These are phyloP conservation scores for Tinea trinotella DNA, from an alignment of 2,888 invertebrate species.

Conservation along the genomic window DNA sequence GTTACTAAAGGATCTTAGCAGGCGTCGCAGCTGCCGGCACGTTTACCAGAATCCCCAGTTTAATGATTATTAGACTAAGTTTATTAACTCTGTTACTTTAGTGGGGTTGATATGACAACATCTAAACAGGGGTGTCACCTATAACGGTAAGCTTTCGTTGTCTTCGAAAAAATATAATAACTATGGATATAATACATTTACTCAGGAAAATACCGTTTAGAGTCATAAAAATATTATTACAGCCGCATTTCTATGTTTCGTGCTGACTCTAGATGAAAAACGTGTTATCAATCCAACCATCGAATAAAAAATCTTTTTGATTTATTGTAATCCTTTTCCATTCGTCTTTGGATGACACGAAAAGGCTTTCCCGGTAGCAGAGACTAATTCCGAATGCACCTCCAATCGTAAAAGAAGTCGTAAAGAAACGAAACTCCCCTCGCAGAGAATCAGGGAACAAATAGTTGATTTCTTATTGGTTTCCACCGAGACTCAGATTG, in stretches of 20 bases:
- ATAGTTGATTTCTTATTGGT: constrained; percentile 72
- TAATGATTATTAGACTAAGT: constrained; percentile 39
- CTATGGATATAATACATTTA: neutral
- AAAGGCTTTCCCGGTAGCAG: constrained; percentile 61
- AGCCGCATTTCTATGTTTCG: too few relatives aligned
- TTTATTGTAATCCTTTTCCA: constrained; percentile 67
- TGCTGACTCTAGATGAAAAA: neutral
- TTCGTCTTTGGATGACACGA: constrained; percentile 61
- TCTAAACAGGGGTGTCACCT: neutral
- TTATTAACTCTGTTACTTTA: constrained; percentile 34
- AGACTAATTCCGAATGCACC: constrained; percentile 70
- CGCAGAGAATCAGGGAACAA: constrained; percentile 65
- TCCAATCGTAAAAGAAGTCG: constrained; percentile 72
- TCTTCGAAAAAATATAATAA: neutral
- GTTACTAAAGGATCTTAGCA: neutral
- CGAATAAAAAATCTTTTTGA: constrained; percentile 19
- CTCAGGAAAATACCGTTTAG: too few relatives aligned
- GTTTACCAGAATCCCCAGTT: constrained; percentile 38
- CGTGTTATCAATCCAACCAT: constrained; percentile 3
- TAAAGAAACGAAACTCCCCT: constrained; percentile 66
- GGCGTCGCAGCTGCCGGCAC: neutral
- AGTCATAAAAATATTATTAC: too few relatives aligned
- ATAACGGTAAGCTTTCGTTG: neutral
- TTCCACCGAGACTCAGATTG: constrained; percentile 68
- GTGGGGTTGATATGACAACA: constrained; percentile 1